A percentile compares a stretch with the other conserved stretches of the same genome.
Conservation (phyloP, 1,140 invertebrate genomes). For the Drosophila murphyi region DNA sequence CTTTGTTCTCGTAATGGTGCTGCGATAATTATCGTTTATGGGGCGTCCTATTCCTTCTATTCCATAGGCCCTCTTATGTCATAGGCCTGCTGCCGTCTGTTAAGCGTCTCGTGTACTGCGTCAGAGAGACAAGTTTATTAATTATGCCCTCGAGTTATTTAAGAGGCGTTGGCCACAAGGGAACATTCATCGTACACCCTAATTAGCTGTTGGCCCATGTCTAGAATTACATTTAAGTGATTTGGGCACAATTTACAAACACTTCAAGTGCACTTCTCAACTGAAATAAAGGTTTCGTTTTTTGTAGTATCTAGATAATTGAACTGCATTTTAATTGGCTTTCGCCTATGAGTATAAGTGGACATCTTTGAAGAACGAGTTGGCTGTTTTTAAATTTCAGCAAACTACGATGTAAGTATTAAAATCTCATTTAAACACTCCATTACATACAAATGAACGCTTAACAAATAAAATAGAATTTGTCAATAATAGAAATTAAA, state of each 20-base stretch:
- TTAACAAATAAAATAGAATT: background rate
- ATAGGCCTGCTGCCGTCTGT: constrained; percentile 40
- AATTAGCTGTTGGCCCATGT: constrained; percentile 57
- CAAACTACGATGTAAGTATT: too few relatives aligned
- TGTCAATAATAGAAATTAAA: too few relatives aligned
- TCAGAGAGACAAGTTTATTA: constrained; percentile 67
- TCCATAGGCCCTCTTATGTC: background rate
- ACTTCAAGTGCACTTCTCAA: constrained; percentile 30
- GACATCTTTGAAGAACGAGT: background rate
- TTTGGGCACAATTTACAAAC: constrained; percentile 15
- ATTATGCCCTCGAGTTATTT: constrained; percentile 62
- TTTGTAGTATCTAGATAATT: constrained; percentile 10
- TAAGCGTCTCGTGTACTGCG: constrained; percentile 60
- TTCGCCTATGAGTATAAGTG: background rate
- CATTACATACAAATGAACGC: background rate
- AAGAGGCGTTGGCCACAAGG: constrained; percentile 29
- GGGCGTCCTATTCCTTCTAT: background rate
- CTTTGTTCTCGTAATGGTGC: constrained; percentile 55
- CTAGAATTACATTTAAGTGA: constrained; percentile 47
- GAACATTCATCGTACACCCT: constrained; percentile 50
- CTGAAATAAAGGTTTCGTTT: constrained; percentile 36
- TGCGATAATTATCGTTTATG: constrained; percentile 72
- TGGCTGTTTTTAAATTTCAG: background rate
- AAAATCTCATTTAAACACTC: too few relatives aligned
- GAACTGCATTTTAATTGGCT: constrained; percentile 13